Conservation (phyloP, 2,113 vertebrate genomes). For the Sisor rabdophorus region DNA sequence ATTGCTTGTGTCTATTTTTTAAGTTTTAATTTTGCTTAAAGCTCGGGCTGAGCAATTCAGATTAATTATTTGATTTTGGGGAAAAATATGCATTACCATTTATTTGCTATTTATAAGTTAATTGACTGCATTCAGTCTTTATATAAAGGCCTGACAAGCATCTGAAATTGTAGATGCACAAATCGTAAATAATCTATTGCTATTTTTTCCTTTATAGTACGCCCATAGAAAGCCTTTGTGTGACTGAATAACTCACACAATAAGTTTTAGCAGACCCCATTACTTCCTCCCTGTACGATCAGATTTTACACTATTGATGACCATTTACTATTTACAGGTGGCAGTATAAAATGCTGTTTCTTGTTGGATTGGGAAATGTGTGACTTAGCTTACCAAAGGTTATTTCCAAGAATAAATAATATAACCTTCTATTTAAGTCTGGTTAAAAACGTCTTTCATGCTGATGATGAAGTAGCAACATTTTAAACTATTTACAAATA, state of each 20-base stretch:
- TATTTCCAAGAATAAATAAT: neutral
- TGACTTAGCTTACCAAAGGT: neutral
- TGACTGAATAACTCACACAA: neutral
- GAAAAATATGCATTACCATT: neutral
- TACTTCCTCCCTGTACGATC: constrained; percentile 10
- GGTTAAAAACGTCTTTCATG: neutral
- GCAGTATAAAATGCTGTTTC: constrained; percentile 2
- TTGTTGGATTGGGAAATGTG: neutral
- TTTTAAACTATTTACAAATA: too few species aligned
- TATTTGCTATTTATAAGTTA: neutral
- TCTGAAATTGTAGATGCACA: constrained; percentile 1
- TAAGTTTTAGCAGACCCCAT: neutral
- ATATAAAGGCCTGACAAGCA: neutral
- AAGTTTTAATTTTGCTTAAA: too few species aligned
- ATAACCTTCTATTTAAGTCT: neutral
- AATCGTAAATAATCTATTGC: constrained; percentile 4
- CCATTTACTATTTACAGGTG: neutral
- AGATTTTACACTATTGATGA: constrained; percentile 9
- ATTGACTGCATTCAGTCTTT: neutral
- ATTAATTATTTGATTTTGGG: neutral
- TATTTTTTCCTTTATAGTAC: neutral
- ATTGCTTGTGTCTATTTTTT: constrained; percentile 1
- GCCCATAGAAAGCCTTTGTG: neutral
- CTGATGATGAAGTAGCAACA: constrained; percentile 1
- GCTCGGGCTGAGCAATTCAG: neutral